Conservation (phyloP, 2,797 vertebrate species). For the Chiroxiphia lanceolata region DNA sequence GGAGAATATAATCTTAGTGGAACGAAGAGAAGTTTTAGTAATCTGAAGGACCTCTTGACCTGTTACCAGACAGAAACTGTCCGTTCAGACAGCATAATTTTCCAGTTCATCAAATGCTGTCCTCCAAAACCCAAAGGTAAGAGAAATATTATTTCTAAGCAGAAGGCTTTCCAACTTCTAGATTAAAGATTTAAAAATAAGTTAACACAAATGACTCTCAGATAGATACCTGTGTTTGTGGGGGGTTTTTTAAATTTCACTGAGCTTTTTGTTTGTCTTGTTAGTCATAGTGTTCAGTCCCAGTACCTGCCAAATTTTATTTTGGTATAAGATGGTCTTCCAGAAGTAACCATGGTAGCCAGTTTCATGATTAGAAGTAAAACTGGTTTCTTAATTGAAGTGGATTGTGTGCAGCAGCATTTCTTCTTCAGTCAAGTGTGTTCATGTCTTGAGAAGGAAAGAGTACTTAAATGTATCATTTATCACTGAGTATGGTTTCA, state of each 20-base stretch:
- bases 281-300: not conserved
- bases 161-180: not conserved
- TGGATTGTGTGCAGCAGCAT: not conserved
- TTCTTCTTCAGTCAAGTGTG: not conserved
- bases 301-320: not conserved
- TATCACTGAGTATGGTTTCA: not conserved
- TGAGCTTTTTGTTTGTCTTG: not conserved
- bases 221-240: not conserved
- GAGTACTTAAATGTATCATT: not conserved
- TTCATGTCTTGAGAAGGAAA: not conserved
- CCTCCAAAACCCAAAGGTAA: slow-evolving; percentile 91
- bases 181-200: not conserved
- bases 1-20: slow-evolving; percentile 91
- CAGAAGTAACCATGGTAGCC: not conserved
- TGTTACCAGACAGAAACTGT: slow-evolving; percentile 98
- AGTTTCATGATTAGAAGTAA: not conserved
- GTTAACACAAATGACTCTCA: not conserved
- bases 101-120: slow-evolving; percentile 93
- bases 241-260: fast-evolving
- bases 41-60: slow-evolving; percentile 89
- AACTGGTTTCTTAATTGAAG: not conserved
- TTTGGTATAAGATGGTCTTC: not conserved
- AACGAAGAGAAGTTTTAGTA: slow-evolving; percentile 88
- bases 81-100: slow-evolving; percentile 91
- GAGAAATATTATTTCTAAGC: not conserved